Evolutionary conservation across 2,113 vertebrate genomes (phyloP).

Genomic region (Poecile atricapillus): DNA sequence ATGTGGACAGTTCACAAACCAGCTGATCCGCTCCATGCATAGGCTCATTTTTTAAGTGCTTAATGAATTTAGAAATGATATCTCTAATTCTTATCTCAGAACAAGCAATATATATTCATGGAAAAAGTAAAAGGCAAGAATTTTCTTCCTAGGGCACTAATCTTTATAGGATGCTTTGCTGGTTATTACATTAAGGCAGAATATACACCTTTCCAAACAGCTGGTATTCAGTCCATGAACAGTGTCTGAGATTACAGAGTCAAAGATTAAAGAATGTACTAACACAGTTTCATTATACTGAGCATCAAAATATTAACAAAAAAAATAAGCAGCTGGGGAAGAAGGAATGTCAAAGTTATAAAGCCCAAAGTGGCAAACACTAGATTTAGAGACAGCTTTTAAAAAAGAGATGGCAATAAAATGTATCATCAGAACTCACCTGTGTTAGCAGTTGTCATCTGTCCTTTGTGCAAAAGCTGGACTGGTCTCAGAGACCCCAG

Average conservation of each 20-base stretch:
- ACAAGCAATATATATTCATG: background rate
- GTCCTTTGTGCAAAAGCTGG: background rate
- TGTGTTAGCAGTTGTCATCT: background rate
- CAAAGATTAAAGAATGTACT: slow-evolving; percentile 20
- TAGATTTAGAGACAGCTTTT: background rate
- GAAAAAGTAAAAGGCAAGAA: background rate
- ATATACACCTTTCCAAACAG: background rate
- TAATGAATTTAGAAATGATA: background rate
- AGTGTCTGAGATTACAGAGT: background rate
- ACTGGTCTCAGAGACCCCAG: background rate
- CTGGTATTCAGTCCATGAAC: background rate
- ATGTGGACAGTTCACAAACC: background rate
- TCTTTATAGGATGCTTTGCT: background rate
- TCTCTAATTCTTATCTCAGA: background rate
- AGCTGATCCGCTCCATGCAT: background rate
- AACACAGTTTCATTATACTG: background rate
- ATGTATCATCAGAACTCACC: background rate
- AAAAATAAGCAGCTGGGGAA: slow-evolving; percentile 9
- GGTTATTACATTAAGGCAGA: background rate
- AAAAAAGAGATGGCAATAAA: background rate
- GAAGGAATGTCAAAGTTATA: background rate
- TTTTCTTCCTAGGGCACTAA: background rate
- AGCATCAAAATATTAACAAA: slow-evolving; percentile 16
- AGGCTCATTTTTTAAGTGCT: background rate
- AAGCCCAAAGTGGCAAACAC: background rate